Evolutionary conservation across 2,888 invertebrate species (phyloP).

Genomic region (Torymus texanus): DNA sequence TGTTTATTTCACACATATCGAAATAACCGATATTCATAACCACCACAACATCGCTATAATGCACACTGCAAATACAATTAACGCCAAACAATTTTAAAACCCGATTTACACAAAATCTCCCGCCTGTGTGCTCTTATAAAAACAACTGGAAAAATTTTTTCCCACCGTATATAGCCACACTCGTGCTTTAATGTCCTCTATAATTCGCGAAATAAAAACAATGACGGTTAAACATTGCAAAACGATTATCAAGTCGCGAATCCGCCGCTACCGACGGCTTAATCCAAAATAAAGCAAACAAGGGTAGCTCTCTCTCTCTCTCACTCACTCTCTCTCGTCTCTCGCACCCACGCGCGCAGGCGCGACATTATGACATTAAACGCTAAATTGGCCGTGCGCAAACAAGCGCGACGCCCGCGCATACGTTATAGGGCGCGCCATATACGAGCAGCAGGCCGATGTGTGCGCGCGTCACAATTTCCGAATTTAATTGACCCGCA

Average conservation of each 20-base stretch:
- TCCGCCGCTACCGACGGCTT: conserved; percentile 56
- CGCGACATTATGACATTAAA: conserved; percentile 71
- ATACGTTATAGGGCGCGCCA: conserved; percentile 20
- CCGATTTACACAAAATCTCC: no score
- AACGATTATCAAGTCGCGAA: conserved; percentile 40
- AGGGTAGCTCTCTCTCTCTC: background rate
- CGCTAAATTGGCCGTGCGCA: conserved; percentile 65
- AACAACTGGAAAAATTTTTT: background rate
- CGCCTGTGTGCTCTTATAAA: background rate
- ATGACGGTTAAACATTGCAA: conserved; percentile 18
- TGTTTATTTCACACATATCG: no score
- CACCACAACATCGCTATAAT: no score
- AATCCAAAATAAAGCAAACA: conserved; percentile 71
- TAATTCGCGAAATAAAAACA: conserved; percentile 27
- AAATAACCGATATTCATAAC: no score
- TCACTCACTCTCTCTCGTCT: no score
- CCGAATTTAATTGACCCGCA: conserved; percentile 63
- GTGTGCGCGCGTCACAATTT: conserved; percentile 59
- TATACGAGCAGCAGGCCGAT: background rate
- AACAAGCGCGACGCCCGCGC: conserved; percentile 47
- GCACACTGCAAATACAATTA: no score
- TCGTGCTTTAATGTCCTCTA: background rate
- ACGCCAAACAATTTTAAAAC: no score
- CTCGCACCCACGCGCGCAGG: conserved; percentile 49
- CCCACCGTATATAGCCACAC: no score